Base-by-base conservation (phyloP, 2,113 vertebrate species). In the Smithornis capensis region DNA sequence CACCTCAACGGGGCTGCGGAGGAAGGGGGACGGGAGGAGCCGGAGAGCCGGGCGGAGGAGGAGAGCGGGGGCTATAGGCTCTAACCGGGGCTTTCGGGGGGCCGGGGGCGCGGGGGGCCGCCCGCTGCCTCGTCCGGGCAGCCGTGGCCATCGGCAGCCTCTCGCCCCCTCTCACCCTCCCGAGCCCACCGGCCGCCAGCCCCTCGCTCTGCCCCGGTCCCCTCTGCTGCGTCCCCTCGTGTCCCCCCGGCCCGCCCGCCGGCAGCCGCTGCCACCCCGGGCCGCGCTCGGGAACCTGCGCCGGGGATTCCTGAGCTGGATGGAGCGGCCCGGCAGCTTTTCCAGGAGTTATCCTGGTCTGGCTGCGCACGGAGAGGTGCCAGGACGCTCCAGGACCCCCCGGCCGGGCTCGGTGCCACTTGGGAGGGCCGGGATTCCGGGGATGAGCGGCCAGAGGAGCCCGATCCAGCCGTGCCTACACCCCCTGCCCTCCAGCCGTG, bases 21-120 rank as follows among this genome's bases (percentile, higher is more conserved):
- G 21, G 97, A 98, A 27, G 96, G 96, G 8, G n/a, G 79, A 18
- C 94, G 87, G 7, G 98, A 97, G 80, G 97, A 98, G 92, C 79
- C 77, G 69, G 97, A 98, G 94, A 94, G 97, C 98, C 21, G 98
- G 97, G 97, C 94, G 12, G 96, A 92, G 7, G 98, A 98, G 63
- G 98, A 97, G 77, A 95, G 92, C 12, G 83, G 95, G 68, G 93
- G 96, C 92, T 97, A 97, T 79, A 98, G 95, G 94, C 98, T 97
- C 94, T 98, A 96, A 98, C 83, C 13, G 31, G 90, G 64, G 35
- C 4, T 25, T 49, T 8, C 9, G 12, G 21, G 35, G 47, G 55
- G 67, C 49, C 8, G 9, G 64, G 45, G 8, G 25, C 38, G 16
- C 65, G 44, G 8, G 3, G 62, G 31, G 69, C 35, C 35, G 38